Evolutionary conservation across 2,888 invertebrate species (phyloP).

Genomic region (Imbricaverruca yamaguchii): DNA sequence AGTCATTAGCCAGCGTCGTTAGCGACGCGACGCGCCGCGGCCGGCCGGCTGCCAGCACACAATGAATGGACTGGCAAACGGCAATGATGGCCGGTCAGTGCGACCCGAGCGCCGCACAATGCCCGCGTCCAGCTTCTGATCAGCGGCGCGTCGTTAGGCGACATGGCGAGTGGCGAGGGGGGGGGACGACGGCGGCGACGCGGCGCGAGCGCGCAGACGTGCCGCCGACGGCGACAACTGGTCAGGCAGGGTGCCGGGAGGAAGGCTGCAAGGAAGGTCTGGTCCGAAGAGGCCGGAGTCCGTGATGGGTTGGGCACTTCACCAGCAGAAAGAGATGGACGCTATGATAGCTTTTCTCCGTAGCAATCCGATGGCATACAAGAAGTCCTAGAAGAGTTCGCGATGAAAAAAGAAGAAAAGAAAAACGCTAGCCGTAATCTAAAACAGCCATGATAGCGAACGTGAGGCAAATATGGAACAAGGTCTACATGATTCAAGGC

Average conservation of each 20-base stretch:
- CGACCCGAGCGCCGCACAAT: not conserved
- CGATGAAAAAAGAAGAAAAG: no score
- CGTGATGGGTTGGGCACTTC: not conserved
- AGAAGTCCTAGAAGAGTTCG: no score
- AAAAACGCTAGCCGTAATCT: no score
- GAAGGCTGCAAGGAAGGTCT: not conserved
- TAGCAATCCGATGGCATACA: no score
- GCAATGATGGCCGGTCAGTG: not conserved
- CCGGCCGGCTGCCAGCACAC: not conserved
- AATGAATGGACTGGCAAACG: slow-evolving; percentile 10
- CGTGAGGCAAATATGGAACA: no score
- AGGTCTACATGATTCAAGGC: no score
- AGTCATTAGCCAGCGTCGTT: not conserved
- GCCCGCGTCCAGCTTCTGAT: not conserved
- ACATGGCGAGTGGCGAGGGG: no score
- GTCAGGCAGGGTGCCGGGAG: not conserved
- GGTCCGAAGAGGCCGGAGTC: not conserved
- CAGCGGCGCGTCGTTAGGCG: not conserved
- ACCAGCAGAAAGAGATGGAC: no score
- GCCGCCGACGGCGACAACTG: not conserved
- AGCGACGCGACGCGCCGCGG: not conserved
- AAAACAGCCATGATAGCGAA: no score
- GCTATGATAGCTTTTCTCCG: no score
- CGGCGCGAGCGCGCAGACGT: not conserved
- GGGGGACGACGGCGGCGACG: no score